phyloP scores from a whole-genome alignment of 2,888 invertebrate species.

The Diplazon laetatorius region DNA sequence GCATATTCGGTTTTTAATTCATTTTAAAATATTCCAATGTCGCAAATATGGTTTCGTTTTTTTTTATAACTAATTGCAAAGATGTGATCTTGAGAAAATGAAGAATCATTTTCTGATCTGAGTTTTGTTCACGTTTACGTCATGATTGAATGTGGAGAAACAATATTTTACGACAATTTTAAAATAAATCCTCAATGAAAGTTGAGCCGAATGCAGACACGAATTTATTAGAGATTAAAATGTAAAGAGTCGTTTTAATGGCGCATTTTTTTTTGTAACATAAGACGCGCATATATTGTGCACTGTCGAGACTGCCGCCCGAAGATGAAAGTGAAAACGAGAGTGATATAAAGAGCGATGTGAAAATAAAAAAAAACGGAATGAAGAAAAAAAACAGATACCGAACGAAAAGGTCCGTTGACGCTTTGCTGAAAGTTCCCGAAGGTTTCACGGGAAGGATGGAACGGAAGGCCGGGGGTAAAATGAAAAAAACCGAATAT shows the following conservation, averaged over 20 bases:
- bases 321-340: slow-evolving; percentile 62
- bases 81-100: neutral
- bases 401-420: slow-evolving; percentile 37
- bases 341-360: slow-evolving; percentile 51
- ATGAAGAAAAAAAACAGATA: slow-evolving; percentile 24
- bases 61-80: too few species aligned
- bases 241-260: slow-evolving; percentile 43
- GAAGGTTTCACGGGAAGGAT: slow-evolving; percentile 25
- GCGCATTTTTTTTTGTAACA: slow-evolving; percentile 27
- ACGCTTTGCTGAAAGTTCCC: slow-evolving; percentile 44
- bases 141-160: neutral
- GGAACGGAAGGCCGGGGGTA: slow-evolving; percentile 17
- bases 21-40: slow-evolving; percentile 36
- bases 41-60: too few species aligned
- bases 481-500: slow-evolving; percentile 51
- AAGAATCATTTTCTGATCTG: neutral
- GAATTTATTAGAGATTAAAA: slow-evolving; percentile 29
- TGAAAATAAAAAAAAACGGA: slow-evolving; percentile 4
- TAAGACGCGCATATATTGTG: slow-evolving; percentile 15
- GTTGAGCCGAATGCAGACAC: slow-evolving; percentile 31
- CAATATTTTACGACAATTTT: slow-evolving; percentile 7
- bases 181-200: slow-evolving; percentile 38
- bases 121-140: slow-evolving; percentile 5
- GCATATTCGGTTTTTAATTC: slow-evolving; percentile 49
- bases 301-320: slow-evolving; percentile 41